Percentiles rank a stretch among this genome's conserved stretches.
phyloP scores from a whole-genome alignment of 2,797 vertebrate genomes.

The Podarcis siculus region DNA sequence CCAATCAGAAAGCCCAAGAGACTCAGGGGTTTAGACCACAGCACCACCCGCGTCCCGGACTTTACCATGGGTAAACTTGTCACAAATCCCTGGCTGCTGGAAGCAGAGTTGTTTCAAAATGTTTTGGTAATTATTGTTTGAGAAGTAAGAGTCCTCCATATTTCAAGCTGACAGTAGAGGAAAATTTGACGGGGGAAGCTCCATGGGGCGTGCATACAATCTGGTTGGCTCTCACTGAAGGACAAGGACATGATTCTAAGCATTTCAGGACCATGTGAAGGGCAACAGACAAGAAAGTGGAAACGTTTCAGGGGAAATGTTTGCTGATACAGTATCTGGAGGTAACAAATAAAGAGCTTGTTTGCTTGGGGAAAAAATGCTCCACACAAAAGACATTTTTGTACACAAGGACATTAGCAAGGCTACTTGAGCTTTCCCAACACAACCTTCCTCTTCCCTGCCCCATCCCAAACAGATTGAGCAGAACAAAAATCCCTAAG shows the following conservation, averaged over 20 bases:
- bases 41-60: too few relatives aligned
- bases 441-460: slow-evolving; percentile 43
- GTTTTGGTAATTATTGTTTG: not conserved
- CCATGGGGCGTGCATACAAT: not conserved
- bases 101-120: slow-evolving; percentile 10
- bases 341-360: slow-evolving; percentile 57
- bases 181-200: slow-evolving; percentile 7
- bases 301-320: slow-evolving; percentile 32
- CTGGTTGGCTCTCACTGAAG: not conserved
- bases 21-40: too few relatives aligned
- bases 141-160: not conserved
- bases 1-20: too few relatives aligned
- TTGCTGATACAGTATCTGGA: slow-evolving; percentile 48
- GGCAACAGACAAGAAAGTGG: slow-evolving; percentile 43
- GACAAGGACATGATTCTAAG: not conserved
- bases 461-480: slow-evolving; percentile 45
- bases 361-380: slow-evolving; percentile 37
- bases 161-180: not conserved
- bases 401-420: slow-evolving; percentile 66
- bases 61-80: slow-evolving; percentile 1
- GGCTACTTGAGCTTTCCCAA: slow-evolving; percentile 60
- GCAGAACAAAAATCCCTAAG: slow-evolving; percentile 78
- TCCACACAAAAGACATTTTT: slow-evolving; percentile 51
- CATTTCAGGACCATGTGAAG: not conserved
- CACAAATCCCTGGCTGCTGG: slow-evolving; percentile 35